phyloP scores from a whole-genome alignment of 2,888 invertebrate genomes.

The Matsumyia berberina region DNA sequence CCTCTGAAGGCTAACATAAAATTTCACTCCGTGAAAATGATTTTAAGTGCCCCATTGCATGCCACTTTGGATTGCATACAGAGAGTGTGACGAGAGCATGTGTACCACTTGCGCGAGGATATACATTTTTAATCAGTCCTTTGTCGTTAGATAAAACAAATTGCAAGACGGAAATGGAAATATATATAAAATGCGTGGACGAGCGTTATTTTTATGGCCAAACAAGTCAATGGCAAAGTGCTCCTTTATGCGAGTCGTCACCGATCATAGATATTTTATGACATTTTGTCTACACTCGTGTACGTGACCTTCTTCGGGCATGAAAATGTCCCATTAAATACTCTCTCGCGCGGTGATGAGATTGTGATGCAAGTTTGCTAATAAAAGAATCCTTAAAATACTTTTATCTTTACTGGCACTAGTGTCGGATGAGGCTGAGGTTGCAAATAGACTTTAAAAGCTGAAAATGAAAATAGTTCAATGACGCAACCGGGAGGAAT shows the following conservation, averaged over 20 bases:
- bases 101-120: neutral
- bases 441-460: neutral
- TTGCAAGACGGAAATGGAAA: neutral
- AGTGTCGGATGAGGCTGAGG: neutral
- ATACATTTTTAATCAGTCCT: neutral
- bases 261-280: neutral
- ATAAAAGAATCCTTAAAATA: constrained; percentile 10
- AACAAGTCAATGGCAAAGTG: neutral
- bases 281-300: neutral
- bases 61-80: constrained; percentile 3
- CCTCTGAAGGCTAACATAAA: constrained; percentile 11
- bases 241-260: neutral
- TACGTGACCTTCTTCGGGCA: constrained; percentile 12
- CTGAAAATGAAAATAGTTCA: neutral
- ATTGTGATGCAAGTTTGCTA: constrained; percentile 2
- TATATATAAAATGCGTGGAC: neutral
- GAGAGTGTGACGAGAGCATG: neutral
- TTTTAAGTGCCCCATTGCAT: constrained; percentile 29
- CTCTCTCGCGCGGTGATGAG: neutral
- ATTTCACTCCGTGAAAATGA: neutral
- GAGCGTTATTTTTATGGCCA: neutral
- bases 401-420: neutral
- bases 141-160: neutral
- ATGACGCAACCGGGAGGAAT: neutral
- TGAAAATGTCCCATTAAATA: neutral